Conservation (phyloP, 2,888 invertebrate genomes). For the Abscondita cerata region DNA sequence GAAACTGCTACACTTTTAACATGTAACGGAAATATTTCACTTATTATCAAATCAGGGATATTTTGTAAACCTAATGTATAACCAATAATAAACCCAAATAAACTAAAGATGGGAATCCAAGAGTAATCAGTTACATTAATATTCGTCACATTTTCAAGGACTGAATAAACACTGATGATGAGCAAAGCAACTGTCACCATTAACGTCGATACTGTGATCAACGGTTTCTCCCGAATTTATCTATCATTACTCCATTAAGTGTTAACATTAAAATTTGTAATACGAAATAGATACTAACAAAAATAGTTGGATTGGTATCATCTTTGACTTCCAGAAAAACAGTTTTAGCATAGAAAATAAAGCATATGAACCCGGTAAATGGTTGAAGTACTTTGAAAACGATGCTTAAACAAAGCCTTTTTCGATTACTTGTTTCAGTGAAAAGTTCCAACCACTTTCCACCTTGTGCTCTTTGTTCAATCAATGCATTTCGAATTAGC, state of each 20-base stretch:
- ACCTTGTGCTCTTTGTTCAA: constrained; percentile 54
- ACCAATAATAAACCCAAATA: too few relatives aligned
- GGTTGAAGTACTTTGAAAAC: constrained; percentile 67
- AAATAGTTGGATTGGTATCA: constrained; percentile 57
- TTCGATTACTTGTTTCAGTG: constrained; percentile 63
- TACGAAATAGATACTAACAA: constrained; percentile 65
- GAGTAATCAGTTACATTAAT: constrained; percentile 54
- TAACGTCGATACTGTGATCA: constrained; percentile 68
- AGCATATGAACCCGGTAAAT: constrained; percentile 64
- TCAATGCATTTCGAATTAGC: constrained; percentile 43
- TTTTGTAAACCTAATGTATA: constrained; percentile 62
- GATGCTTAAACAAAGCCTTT: constrained; percentile 67
- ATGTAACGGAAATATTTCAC: constrained; percentile 62
- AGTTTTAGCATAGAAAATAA: constrained; percentile 65
- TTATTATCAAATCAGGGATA: constrained; percentile 59
- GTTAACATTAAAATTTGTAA: constrained; percentile 65
- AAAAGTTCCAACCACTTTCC: constrained; percentile 63
- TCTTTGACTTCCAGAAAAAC: constrained; percentile 67
- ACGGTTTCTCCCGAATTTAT: constrained; percentile 67
- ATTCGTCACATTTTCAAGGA: constrained; percentile 52
- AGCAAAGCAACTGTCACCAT: constrained; percentile 51
- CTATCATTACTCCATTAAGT: constrained; percentile 64
- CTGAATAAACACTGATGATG: constrained; percentile 57
- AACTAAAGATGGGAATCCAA: constrained; percentile 58
- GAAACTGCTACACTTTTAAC: constrained; percentile 63